phyloP scores from a whole-genome alignment of 1,140 invertebrate species.

The Atopsyche davidsoni region DNA sequence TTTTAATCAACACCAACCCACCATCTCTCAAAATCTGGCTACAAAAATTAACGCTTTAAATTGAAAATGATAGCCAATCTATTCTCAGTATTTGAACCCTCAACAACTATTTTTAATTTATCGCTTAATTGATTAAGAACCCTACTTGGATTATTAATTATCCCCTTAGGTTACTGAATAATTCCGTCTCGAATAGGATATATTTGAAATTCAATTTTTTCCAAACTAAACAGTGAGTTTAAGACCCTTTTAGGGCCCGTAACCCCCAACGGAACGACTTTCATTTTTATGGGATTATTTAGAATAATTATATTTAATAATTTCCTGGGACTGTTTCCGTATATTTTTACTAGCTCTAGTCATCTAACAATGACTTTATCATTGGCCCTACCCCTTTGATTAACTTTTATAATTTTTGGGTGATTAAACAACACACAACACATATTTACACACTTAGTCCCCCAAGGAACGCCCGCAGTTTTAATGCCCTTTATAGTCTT shows the following conservation, averaged over 20 bases:
- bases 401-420: constrained; percentile 53
- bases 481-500: constrained; percentile 52
- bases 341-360: constrained; percentile 58
- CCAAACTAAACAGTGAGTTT: constrained; percentile 49
- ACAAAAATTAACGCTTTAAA: no score
- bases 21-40: constrained; percentile 30
- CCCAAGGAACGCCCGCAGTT: constrained; percentile 49
- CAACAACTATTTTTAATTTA: constrained; percentile 39
- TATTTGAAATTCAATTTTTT: constrained; percentile 42
- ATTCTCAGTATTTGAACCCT: constrained; percentile 51
- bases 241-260: constrained; percentile 43
- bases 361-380: constrained; percentile 52
- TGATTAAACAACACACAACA: constrained; percentile 49
- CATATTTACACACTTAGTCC: constrained; percentile 57
- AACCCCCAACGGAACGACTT: constrained; percentile 39
- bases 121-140: constrained; percentile 51
- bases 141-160: constrained; percentile 42
- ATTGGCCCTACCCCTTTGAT: constrained; percentile 53
- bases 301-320: constrained; percentile 54
- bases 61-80: constrained; percentile 52
- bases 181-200: constrained; percentile 43
- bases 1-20: constrained; percentile 27
- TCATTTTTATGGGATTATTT: constrained; percentile 52
- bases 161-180: constrained; percentile 44
- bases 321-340: constrained; percentile 59